Evolutionary conservation across 37 sponge, comb jelly and placozoan genomes (phyloP), one percentile per base, ranked within the genome.

Genomic region (Aphrocallistes beatrix): DNA sequence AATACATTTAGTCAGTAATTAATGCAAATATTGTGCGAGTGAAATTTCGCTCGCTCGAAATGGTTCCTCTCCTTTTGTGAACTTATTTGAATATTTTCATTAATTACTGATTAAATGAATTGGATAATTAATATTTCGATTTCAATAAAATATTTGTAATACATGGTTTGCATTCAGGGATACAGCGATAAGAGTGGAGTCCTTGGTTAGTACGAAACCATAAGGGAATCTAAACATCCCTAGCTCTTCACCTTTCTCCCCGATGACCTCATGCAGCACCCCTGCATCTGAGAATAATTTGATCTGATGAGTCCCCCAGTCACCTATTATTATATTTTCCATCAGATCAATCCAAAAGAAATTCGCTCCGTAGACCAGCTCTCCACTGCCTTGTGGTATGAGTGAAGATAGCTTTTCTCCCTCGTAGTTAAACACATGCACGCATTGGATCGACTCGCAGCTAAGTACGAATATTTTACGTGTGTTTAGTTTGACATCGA

Each of bases 161-260:
- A 30, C n/a, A 60, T 60, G 34, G 34, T 13, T 60, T 28, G 1
- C n/a, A 28, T 60, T 60, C 75, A 60, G 21, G 8, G 75, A 60
- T 60, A 13, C 75, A 13, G n/a, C n/a, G 3, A 60, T 60, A 19
- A 60, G 10, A 6, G n/a, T 60, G 10, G 21, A 60, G n/a, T 60
- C 75, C 8, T 3, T 3, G 8, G 75, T 60, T 25, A 60, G 6
- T 25, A 30, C 34, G n/a, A 28, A 8, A 3, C 75, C 75, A 60
- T 60, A 60, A 60, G 75, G 75, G n/a, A 25, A 60, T 30, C 75
- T 25, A 30, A 60, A 60, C 75, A 60, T 60, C n/a, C 75, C 75
- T 13, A 32, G 8, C 34, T 60, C 17, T 3, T 60, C 28, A 60
- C 75, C 75, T 30, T 60, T 30, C 75, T 60, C 75, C n/a, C 75